Base-by-base conservation (phyloP, 1,140 invertebrate genomes). In the Pseudomyrmex flavicornis region DNA sequence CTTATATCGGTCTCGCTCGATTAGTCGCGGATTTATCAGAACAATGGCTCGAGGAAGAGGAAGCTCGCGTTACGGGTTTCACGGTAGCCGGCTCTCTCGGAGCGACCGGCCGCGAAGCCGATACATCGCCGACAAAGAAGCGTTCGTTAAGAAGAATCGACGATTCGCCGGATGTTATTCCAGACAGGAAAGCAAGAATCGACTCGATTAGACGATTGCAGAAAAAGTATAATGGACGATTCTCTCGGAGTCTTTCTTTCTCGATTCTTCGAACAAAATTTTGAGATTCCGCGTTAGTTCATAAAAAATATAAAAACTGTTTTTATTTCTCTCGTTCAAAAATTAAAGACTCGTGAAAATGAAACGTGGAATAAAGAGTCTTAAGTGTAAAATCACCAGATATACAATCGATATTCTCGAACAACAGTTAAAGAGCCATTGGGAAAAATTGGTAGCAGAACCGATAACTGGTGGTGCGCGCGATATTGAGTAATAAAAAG, bases 21-120 rank as follows among this genome's bases (percentile, higher is more conserved):
- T 87, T 87, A 87, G 86, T 86, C 54, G 2, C 73, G 82, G 73
- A 58, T 58, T 12, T 68, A 86, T 15, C 58, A 69, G 85, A 87
- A 87, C 86, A 87, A 87, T 87, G 66, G 85, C 80, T 87, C 73
- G 80, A 84, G 85, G 86, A 87, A 87, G 85, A 87, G 85, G 86
- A 87, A 87, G 86, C 85, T 87, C 72, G 73, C 80, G 72, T 87
- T 87, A 79, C 80, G 86, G 76, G 61, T 87, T 87, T 87, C 86
- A 87, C 85, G 85, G 86, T 87, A 87, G 86, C 85, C 56, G 63
- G 17, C 12, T 68, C 54, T 85, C 65, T 35, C 35, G 35, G 59
- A 66, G 58, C 70, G 56, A 44, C 54, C 54, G 65, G 48, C 56
- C 59, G 17, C 61, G 22, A 61, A 69, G 62, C 61, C 82, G 46